phyloP scores from a whole-genome alignment of 2,113 vertebrate species.

The Gobiocypris rarus region DNA sequence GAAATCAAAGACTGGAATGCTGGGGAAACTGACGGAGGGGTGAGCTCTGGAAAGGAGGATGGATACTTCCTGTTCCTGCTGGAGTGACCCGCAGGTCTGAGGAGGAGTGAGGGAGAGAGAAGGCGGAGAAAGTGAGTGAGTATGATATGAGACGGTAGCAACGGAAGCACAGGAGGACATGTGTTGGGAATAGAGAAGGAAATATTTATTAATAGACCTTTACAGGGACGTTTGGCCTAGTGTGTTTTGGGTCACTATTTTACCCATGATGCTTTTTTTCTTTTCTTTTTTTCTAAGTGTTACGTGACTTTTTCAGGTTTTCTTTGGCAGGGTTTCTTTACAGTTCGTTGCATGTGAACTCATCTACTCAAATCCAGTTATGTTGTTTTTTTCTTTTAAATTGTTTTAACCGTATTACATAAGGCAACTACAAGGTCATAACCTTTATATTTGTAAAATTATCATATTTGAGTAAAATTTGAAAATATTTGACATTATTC shows the following conservation, averaged over 20 bases:
- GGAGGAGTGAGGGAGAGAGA: conserved; percentile 41
- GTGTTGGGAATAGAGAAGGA: neutral
- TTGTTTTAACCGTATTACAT: neutral
- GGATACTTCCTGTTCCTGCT: conserved; percentile 58
- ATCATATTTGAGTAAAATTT: neutral
- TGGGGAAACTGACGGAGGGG: conserved; percentile 52
- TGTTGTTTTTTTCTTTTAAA: neutral
- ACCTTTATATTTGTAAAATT: neutral
- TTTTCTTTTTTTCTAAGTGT: neutral
- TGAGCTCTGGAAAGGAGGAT: conserved; percentile 52
- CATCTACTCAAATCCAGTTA: neutral
- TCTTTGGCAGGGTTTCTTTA: neutral
- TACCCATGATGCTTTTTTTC: too few species aligned
- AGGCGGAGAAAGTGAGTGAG: conserved; percentile 45
- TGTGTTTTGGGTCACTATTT: neutral
- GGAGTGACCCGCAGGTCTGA: conserved; percentile 58
- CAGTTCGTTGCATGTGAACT: neutral
- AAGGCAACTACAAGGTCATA: neutral
- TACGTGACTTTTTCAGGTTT: neutral
- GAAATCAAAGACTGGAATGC: conserved; percentile 53
- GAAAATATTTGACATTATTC: neutral
- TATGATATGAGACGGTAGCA: conserved; percentile 46
- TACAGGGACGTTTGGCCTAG: neutral
- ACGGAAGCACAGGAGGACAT: conserved; percentile 36
- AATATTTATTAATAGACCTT: neutral